Conservation (phyloP, 2,888 invertebrate species). For the Eilema griseolum region DNA sequence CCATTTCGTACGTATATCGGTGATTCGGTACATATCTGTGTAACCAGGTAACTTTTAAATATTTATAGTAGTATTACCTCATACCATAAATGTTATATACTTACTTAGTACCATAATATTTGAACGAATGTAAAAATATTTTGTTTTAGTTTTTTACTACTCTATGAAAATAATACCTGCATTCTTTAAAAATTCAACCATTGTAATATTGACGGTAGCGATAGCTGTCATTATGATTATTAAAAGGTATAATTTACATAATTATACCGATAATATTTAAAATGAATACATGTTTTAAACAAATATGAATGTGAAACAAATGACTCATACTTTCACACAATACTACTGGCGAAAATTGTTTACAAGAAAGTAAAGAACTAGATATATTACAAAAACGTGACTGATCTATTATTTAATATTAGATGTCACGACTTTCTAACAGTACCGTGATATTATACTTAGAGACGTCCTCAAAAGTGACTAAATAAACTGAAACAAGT, state of each 20-base stretch:
- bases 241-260: neutral
- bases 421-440: conserved; percentile 42
- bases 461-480: conserved; percentile 24
- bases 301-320: conserved; percentile 32
- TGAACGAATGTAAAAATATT: too few species aligned
- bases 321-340: conserved; percentile 23
- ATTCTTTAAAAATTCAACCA: neutral
- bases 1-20: conserved; percentile 11
- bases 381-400: conserved; percentile 43
- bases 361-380: neutral
- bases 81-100: too few species aligned
- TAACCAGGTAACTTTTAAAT: neutral
- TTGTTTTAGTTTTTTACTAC: too few species aligned
- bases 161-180: neutral
- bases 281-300: conserved; percentile 27
- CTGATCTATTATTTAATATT: conserved; percentile 29
- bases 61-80: too few species aligned
- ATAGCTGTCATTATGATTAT: too few species aligned
- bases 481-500: conserved; percentile 25
- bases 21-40: neutral
- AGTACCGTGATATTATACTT: conserved; percentile 29
- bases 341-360: conserved; percentile 23
- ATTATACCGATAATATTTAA: neutral
- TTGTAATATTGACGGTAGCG: neutral
- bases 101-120: too few species aligned